Evolutionary conservation across 2,888 invertebrate genomes (phyloP).

Genomic region (Euclidia mi): DNA sequence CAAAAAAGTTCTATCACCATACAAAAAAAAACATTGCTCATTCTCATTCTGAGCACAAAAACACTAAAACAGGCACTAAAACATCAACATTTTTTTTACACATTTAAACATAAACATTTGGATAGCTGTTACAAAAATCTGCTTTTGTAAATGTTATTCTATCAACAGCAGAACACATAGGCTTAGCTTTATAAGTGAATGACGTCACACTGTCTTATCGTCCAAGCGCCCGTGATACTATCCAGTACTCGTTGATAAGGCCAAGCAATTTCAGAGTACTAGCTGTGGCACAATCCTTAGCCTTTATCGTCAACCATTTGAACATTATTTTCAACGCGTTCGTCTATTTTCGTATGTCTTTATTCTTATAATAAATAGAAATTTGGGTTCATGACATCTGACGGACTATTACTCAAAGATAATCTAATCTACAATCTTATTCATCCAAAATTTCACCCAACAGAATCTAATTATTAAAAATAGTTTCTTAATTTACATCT

Average conservation of each 20-base stretch:
- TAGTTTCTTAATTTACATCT: no score
- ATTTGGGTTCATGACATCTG: no score
- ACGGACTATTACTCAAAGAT: background rate
- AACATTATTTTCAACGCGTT: no score
- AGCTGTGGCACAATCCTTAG: constrained; percentile 66
- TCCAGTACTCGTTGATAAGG: constrained; percentile 47
- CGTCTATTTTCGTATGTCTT: no score
- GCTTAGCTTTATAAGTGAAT: constrained; percentile 16
- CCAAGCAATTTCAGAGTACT: constrained; percentile 60
- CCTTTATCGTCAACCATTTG: constrained; percentile 41
- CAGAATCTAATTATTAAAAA: background rate
- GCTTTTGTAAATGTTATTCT: background rate
- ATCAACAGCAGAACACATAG: constrained; percentile 14
- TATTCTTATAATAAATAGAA: no score
- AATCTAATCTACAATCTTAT: background rate
- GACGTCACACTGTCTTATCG: constrained; percentile 10
- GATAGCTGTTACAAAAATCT: no score
- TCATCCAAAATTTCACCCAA: background rate
- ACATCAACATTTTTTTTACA: no score
- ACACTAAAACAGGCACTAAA: no score
- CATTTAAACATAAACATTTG: no score
- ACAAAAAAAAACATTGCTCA: no score
- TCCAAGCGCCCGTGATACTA: constrained; percentile 43
- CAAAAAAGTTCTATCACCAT: no score
- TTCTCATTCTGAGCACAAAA: no score